phyloP scores from a whole-genome alignment of 2,113 vertebrate genomes.

The Edolisoma coerulescens region DNA sequence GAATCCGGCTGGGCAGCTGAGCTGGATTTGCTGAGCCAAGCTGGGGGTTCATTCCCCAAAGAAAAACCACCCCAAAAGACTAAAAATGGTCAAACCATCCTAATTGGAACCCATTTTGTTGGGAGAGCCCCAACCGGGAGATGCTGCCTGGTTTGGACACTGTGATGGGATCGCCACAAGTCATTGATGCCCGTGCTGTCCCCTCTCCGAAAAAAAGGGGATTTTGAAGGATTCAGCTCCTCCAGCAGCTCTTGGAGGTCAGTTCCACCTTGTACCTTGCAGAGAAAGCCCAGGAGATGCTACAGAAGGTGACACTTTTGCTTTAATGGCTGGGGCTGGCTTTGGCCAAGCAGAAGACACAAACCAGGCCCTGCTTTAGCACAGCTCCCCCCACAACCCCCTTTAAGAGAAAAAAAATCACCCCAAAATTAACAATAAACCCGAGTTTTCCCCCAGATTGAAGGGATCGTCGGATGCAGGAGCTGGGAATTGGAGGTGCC shows the following conservation, averaged over 20 bases:
- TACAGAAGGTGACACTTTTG: conserved; percentile 7
- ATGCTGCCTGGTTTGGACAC: neutral
- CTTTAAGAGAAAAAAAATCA: neutral
- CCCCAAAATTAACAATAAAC: neutral
- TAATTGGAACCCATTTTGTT: neutral
- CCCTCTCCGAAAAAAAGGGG: neutral
- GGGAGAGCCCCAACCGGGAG: neutral
- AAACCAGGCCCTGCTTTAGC: neutral
- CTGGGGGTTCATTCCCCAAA: neutral
- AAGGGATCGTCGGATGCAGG: accelerated
- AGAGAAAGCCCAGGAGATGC: conserved; percentile 25
- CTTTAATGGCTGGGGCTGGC: conserved; percentile 1
- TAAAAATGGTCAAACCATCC: neutral
- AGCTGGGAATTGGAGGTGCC: neutral
- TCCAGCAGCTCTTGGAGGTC: neutral
- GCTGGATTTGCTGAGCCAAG: neutral
- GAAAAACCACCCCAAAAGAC: neutral
- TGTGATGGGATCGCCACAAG: neutral
- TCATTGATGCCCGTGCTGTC: accelerated
- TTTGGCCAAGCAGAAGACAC: neutral
- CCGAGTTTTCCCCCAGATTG: neutral
- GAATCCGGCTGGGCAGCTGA: neutral
- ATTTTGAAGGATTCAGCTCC: neutral
- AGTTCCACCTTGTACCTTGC: neutral
- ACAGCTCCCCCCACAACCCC: neutral